Percentiles rank a stretch among this genome's conserved stretches.
phyloP scores from a whole-genome alignment of 2,888 invertebrate species.

The Eilema sororculum region DNA sequence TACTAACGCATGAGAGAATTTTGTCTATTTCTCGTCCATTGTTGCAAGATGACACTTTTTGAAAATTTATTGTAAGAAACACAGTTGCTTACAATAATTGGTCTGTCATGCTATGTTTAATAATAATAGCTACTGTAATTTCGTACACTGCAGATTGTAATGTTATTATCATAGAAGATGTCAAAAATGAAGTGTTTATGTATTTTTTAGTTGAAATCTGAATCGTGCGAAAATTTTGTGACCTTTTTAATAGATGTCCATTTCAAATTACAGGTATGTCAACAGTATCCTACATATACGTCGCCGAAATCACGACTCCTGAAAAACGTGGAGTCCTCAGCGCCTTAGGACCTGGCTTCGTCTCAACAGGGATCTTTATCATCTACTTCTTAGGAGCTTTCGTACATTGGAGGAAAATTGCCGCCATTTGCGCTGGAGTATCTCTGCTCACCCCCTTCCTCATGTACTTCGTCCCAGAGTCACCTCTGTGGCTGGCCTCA shows the following conservation, averaged over 20 bases:
- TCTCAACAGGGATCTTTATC: conserved; percentile 90
- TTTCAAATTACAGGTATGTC: conserved; percentile 87
- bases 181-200: neutral
- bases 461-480: conserved; percentile 90
- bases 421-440: conserved; percentile 88
- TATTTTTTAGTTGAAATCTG: neutral
- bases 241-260: conserved; percentile 20
- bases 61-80: neutral
- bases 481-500: conserved; percentile 89
- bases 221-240: neutral
- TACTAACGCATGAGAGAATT: neutral
- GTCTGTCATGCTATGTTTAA: conserved; percentile 9
- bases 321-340: conserved; percentile 90
- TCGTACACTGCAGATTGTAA: neutral
- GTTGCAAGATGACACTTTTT: neutral
- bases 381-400: conserved; percentile 90
- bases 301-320: conserved; percentile 90
- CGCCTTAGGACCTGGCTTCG: conserved; percentile 90
- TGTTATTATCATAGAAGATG: neutral
- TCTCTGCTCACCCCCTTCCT: conserved; percentile 86
- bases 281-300: conserved; percentile 90
- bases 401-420: conserved; percentile 89
- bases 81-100: neutral
- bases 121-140: conserved; percentile 5
- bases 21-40: neutral